Base-by-base conservation (phyloP, 2,888 invertebrate species). In the Lithophane ornitopus region DNA sequence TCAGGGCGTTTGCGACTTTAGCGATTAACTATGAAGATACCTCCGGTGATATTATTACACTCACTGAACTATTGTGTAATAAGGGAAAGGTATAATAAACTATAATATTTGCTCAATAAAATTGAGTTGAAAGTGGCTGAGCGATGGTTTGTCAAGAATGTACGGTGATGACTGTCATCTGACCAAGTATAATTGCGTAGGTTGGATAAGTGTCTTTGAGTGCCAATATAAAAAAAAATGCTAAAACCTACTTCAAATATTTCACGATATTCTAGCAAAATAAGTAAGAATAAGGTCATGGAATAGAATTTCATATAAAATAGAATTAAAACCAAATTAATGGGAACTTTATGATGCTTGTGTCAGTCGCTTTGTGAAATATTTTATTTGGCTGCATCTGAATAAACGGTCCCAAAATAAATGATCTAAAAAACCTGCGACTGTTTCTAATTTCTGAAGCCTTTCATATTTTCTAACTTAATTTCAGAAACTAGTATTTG, bases 1-100 rank as follows among this genome's bases (percentile, higher is more conserved):
- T 63, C 56, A 76, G 88, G 87, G 82, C 76, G 66, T 70, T 72
- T 75, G 67, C 65, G 80, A 82, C 87, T 84, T 80, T 77, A 78
- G 44, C 66, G 81, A 80, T 86, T 86, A 82, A 79, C 83, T 72
- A 70, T 54, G 71, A 80, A 84, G 72, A 75, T 84, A 77, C 46
- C 70, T 68, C 65, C n/a, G 41, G 73, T 71, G 52, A 69, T 75
- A 67, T 56, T 76, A 62, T 78, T 12, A 34, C 65, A 49, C 65
- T 54, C 39, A 34, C 34, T 34, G 34, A 44, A 59, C 69, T 78
- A 78, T 82, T 82, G 83, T 85, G 67, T 85, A 84, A 84, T 70
- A 67, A 70, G 52, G 65, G 70, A 83, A 82, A 78, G 66, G 83
- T 72, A 70, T 34, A 34, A 34, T 34, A 34, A 44, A 58, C 12